A percentile compares a stretch with the other conserved stretches of the same genome.
Conservation (phyloP, 2,113 vertebrate genomes). For the Chionomys nivalis region DNA sequence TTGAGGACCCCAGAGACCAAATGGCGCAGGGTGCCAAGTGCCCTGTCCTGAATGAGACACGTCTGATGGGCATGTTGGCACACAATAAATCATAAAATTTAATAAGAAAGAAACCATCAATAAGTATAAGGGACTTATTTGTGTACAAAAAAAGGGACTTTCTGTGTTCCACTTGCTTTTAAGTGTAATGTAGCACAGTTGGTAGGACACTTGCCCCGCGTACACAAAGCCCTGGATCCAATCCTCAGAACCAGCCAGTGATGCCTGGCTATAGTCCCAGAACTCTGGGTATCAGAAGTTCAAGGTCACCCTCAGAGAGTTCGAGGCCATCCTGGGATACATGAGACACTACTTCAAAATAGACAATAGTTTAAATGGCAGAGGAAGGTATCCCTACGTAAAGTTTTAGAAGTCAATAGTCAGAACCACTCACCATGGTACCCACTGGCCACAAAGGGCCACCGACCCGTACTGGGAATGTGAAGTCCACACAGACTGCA, state of each 20-base stretch:
- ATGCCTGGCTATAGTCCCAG: neutral
- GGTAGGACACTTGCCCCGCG: neutral
- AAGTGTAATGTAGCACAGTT: neutral
- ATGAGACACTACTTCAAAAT: neutral
- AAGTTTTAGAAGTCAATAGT: neutral
- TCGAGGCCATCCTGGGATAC: neutral
- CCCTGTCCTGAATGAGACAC: neutral
- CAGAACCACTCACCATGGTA: fast-evolving
- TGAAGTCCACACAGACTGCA: neutral
- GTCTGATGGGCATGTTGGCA: fast-evolving
- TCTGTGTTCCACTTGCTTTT: neutral
- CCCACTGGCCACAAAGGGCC: neutral
- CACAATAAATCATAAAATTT: neutral
- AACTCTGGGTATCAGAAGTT: neutral
- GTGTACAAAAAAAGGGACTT: neutral
- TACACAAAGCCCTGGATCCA: neutral
- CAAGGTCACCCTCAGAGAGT: neutral
- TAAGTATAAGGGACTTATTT: neutral
- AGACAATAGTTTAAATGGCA: neutral
- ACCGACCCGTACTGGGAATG: too few species aligned
- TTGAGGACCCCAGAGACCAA: neutral
- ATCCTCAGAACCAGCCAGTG: neutral
- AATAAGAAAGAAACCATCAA: neutral
- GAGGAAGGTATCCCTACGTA: neutral
- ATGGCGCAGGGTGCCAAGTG: neutral